Evolutionary conservation across 2,888 invertebrate genomes (phyloP), one percentile per base, ranked within the genome.

Genomic region (Xanthia togata): DNA sequence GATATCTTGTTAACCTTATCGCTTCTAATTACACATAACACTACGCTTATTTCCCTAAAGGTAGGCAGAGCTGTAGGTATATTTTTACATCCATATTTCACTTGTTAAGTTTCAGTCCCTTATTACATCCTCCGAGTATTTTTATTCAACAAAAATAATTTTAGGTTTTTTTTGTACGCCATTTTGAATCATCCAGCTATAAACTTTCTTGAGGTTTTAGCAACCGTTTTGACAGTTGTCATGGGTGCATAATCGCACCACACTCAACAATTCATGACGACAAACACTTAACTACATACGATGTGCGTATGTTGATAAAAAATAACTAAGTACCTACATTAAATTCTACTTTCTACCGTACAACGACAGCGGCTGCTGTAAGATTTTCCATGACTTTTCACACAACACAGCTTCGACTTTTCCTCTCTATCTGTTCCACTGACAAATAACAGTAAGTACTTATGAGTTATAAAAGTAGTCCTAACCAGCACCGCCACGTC

Each of bases 401-500:
- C 1, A 9, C 5, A 53, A 53, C 14, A 31, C 47, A 26, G 47
- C 5, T 31, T 65, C 44, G 26, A 26, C 4, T 20, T 47, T 26
- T 44, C 65, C 20, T 26, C 8, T 20, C 44, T 63, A 31, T 20
- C 4, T 9, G 8, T 31, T 41, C 17, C 0, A 14, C 12, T 53
- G 38, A 38, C 38, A 38, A 38, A 38, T 38, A 38, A 38, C 38
- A 38, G 50, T 67, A 68, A 77, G 35, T 31, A 31, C 31, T 31
- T 31, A 31, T 31, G 1, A 31, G 2, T 79, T 71, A 74, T 84
- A 81, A 81, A 76, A 77, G 57, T 73, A 50, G 69, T 71, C 68
- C 81, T 75, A 84, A 81, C 85, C 81, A 85, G 77, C 76, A 73
- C 70, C 72, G 77, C 73, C 83, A 77, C 77, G 80, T 83, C 85